These are phyloP conservation scores for Nemotelus pantherinus DNA, from an alignment of 2,888 invertebrate species.

Conservation along the genomic window DNA sequence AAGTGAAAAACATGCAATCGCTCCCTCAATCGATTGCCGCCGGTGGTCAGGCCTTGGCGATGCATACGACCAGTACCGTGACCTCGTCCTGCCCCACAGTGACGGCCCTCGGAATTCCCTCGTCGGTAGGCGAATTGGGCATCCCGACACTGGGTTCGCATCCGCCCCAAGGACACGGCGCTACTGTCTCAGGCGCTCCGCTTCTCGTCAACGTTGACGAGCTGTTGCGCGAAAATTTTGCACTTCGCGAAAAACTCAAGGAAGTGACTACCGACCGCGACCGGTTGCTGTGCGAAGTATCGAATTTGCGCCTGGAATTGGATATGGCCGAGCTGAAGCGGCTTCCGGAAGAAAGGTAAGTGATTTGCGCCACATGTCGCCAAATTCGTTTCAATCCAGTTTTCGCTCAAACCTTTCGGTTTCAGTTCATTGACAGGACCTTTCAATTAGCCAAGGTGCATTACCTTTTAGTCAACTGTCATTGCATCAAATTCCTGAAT, in stretches of 20 bases:
- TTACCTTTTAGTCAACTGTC: too few species aligned
- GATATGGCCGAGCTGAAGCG: conserved; percentile 64
- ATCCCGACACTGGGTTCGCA: conserved; percentile 9
- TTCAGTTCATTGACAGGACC: too few species aligned
- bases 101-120: background rate
- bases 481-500: too few species aligned
- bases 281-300: conserved; percentile 62
- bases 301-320: conserved; percentile 63
- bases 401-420: too few species aligned
- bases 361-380: conserved; percentile 48
- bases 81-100: background rate
- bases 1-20: conserved; percentile 18
- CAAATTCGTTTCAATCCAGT: too few species aligned
- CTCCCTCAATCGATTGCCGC: background rate
- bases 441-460: too few species aligned
- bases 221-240: conserved; percentile 60
- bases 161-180: conserved; percentile 7
- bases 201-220: conserved; percentile 56
- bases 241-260: conserved; percentile 60
- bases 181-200: conserved; percentile 19
- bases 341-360: conserved; percentile 63
- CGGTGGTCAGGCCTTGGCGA: background rate
- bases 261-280: conserved; percentile 62
- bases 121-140: conserved; percentile 20
- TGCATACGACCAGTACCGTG: background rate